Base-by-base conservation (phyloP, 2,113 vertebrate species). In the Lophochroa leadbeateri region DNA sequence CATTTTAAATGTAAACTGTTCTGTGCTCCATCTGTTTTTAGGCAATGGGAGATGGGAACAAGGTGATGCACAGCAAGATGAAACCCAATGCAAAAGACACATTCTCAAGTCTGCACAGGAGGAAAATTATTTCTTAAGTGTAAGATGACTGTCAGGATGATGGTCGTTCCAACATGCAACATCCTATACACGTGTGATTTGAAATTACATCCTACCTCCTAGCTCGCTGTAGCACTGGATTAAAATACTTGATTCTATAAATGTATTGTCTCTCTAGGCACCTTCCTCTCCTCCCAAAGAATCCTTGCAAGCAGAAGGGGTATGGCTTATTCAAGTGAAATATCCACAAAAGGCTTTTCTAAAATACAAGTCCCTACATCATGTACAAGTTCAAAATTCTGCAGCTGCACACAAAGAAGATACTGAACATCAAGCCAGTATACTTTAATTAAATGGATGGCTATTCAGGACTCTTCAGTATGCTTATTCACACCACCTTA, bases 301-400 rank as follows among this genome's bases (percentile, higher is more conserved):
- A 49, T 25, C 20, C 49, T 33, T 53, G 37, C 25, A 57, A 87
- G 18, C 9, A 52, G 47, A 16, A 70, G 7, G 18, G 8, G 61
- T 25, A 37, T 8, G 18, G 19, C 3, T 20, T 29, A 52, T 43
- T 72, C 37, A 65, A 44, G 37, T 23, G 29, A 93, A 84, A 79
- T 35, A 39, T 14, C 50, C 37, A 67, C 46, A 57, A 13, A 47
- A 74, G 18, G 5, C 6, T 46, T 58, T 58, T 71, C 43, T 64
- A 50, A 18, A n/a, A 23, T 1, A 0, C 7, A 67, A 64, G 7
- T 58, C 33, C 19, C 39, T 71, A 9, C 14, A 16, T 28, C 44
- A 77, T 2, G 0, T 58, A 58, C 19, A 58, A 58, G n/a, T n/a
- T n/a, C 33, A 23, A 35, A 58, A 58, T 35, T 58, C 57, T n/a